Conservation (phyloP, 2,113 vertebrate species). For the Myocastor coypus region DNA sequence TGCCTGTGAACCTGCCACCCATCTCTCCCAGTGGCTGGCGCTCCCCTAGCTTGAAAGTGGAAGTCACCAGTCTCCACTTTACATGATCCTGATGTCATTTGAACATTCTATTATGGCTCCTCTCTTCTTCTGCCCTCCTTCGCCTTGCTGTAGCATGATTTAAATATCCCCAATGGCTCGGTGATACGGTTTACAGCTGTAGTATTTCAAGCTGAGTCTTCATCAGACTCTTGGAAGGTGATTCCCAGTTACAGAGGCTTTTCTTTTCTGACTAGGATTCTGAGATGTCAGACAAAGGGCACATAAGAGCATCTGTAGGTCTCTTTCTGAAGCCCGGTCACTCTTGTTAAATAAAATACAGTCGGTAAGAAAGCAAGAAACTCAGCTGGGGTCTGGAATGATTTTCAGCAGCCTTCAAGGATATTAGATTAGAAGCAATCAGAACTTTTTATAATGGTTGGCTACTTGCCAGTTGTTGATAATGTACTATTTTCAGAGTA, state of each 20-base stretch:
- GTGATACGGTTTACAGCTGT: slow-evolving; percentile 29
- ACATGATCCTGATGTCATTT: background rate
- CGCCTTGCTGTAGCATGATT: slow-evolving; percentile 36
- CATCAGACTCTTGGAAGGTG: slow-evolving; percentile 31
- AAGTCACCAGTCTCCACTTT: slow-evolving; percentile 10
- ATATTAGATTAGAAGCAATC: background rate
- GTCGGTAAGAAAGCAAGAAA: background rate
- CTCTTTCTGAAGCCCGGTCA: background rate
- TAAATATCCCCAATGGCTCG: slow-evolving; percentile 34
- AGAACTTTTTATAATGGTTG: slow-evolving; percentile 31
- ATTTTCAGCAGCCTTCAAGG: background rate
- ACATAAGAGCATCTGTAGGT: background rate
- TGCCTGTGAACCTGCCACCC: background rate
- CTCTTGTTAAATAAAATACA: background rate
- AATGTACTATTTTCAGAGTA: background rate
- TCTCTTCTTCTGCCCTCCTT: background rate
- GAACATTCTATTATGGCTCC: slow-evolving; percentile 7
- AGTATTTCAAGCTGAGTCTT: slow-evolving; percentile 59
- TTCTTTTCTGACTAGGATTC: slow-evolving; percentile 35
- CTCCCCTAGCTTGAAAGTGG: background rate
- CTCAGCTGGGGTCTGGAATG: background rate
- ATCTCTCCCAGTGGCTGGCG: background rate
- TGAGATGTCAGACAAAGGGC: slow-evolving; percentile 49
- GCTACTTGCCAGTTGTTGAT: slow-evolving; percentile 9
- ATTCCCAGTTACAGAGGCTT: slow-evolving; percentile 54